Conservation (phyloP, 2,888 invertebrate genomes). For the Diarsia dahlii region DNA sequence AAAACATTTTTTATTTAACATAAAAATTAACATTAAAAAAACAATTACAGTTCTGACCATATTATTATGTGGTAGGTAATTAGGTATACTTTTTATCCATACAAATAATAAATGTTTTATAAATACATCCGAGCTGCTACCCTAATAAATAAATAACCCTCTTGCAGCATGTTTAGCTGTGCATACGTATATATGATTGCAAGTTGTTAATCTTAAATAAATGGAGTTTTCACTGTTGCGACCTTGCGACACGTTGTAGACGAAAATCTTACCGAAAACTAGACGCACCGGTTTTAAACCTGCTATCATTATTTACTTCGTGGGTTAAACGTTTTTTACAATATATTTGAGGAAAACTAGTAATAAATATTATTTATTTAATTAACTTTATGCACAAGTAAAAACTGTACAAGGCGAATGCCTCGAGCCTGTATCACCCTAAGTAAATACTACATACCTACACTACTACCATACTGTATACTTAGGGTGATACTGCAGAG, state of each 20-base stretch:
- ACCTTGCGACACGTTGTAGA: slow-evolving; percentile 37
- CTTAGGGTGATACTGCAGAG: too few species aligned
- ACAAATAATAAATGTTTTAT: neutral
- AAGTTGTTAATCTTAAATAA: slow-evolving; percentile 72
- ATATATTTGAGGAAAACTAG: neutral
- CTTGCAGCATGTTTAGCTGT: slow-evolving; percentile 17
- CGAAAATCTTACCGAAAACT: neutral
- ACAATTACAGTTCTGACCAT: too few species aligned
- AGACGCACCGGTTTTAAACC: neutral
- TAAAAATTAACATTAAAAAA: too few species aligned
- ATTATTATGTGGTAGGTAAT: too few species aligned
- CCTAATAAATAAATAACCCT: slow-evolving; percentile 44
- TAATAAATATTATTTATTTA: neutral
- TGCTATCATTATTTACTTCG: neutral
- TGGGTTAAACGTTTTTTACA: neutral
- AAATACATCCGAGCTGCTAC: slow-evolving; percentile 16
- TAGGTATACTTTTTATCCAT: too few species aligned
- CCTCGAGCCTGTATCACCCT: too few species aligned
- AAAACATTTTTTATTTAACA: too few species aligned
- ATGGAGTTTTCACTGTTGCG: slow-evolving; percentile 55
- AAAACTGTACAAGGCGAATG: too few species aligned
- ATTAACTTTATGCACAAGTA: too few species aligned
- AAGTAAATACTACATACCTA: too few species aligned
- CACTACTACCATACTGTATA: too few species aligned
- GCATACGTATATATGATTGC: slow-evolving; percentile 37